Evolutionary conservation across 2,888 invertebrate genomes (phyloP), one percentile per base, ranked within the genome.

Genomic region (Antheraea yamamai): DNA sequence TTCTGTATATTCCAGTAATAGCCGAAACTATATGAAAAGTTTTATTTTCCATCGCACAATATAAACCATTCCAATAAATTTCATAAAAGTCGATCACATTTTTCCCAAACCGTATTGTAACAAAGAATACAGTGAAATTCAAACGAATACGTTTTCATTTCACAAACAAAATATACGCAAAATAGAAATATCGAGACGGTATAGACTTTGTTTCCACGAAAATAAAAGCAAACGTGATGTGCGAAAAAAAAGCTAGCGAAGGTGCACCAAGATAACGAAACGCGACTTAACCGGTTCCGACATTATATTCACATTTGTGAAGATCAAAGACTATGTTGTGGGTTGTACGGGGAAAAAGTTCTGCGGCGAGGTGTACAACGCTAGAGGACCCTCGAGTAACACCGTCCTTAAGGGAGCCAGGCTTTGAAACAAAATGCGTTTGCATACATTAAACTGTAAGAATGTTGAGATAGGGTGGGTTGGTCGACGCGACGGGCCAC

Each of bases 371-470:
- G 90, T 88, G 89, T 88, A 85, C 88, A 84, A 80, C 82, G 92
- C 93, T 88, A 75, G 89, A 91, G 93, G 94, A 93, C 87, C 87
- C 89, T 90, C 85, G 80, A 89, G 88, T 89, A 92, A 92, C 91
- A 89, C 91, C 91, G 88, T 91, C 85, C 91, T 90, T 89, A 88
- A 91, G 94, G 93, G 94, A 91, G 89, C 90, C 85, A 91, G 90
- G 92, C 94, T 95, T 94, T 93, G 94, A 93, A 94, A 95, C 94
- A 95, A 95, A 95, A 94, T 95, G 94, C 94, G 94, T 95, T 95
- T 95, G 94, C 95, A 95, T 95, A 95, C 92, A 94, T 95, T 94
- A 94, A 95, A 94, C 91, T 93, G 89, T 93, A 93, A 94, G 95
- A 94, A 94, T 94, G 94, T 94, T 87, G 88, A 94, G 93, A 94